Evolutionary conservation across 1,140 invertebrate genomes (phyloP).

Genomic region (Chionoecetes opilio): DNA sequence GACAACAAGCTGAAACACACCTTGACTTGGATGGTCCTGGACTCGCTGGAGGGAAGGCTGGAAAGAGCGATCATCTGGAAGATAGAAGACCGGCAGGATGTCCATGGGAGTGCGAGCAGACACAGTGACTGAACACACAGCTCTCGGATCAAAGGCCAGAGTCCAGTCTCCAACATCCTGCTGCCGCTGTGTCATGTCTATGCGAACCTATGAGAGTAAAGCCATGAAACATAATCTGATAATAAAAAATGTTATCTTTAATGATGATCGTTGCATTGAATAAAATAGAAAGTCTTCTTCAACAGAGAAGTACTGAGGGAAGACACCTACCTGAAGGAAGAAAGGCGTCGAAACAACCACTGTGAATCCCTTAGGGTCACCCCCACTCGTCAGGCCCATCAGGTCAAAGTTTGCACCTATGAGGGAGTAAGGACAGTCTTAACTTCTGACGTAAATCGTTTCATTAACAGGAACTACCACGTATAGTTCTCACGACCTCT

Average conservation of each 20-base stretch:
- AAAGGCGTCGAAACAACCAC: slow-evolving; percentile 55
- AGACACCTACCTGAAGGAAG: slow-evolving; percentile 40
- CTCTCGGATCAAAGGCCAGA: background rate
- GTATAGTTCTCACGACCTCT: too few species aligned
- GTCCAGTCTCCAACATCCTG: slow-evolving; percentile 66
- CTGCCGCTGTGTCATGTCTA: slow-evolving; percentile 44
- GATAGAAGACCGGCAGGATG: slow-evolving; percentile 59
- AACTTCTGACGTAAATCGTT: too few species aligned
- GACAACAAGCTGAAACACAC: background rate
- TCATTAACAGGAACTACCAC: too few species aligned
- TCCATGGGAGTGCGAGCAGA: slow-evolving; percentile 58
- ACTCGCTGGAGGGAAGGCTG: slow-evolving; percentile 68
- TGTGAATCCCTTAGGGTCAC: background rate
- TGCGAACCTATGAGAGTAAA: slow-evolving; percentile 31
- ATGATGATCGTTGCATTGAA: too few species aligned
- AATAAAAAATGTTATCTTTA: background rate
- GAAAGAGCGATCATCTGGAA: slow-evolving; percentile 17
- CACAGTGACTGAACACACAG: background rate
- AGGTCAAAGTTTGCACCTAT: slow-evolving; percentile 53
- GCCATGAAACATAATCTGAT: background rate
- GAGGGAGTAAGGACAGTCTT: background rate
- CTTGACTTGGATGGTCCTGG: slow-evolving; percentile 45
- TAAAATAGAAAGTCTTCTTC: too few species aligned
- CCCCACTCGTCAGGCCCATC: background rate
- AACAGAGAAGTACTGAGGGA: too few species aligned